Evolutionary conservation across 2,888 invertebrate genomes (phyloP), one percentile per base, ranked within the genome.

Genomic region (Cephus sareptanus): DNA sequence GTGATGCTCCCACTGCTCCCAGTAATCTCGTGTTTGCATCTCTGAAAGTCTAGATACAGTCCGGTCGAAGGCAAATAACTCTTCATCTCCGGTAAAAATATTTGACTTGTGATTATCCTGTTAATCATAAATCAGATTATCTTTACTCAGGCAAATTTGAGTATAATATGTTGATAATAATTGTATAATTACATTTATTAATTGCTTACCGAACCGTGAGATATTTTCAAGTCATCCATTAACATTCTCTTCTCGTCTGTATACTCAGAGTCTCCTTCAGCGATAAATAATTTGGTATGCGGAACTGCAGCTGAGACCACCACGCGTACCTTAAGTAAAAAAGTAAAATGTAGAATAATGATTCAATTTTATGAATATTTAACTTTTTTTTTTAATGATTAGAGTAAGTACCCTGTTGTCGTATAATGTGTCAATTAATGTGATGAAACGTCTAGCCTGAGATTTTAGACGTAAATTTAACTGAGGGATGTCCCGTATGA

Each of bases 11-110:
- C 96, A 96, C 87, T 94, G 94, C 75, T 96, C 94, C 99, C 99
- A 99, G 92, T 99, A 99, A 83, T 96, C 96, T 77, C 95, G 94
- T 0, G 97, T 97, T 92, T 98, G 98, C 99, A 99, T 99, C 93
- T 99, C 98, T 83, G 96, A 95, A 68, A 99, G 94, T 82, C 99
- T 93, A 0, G 99, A 99, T 35, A 98, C 92, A 34, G 99, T 98
- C 78, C 99, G 94, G 87, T 98, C 98, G 90, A 97, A 98, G 0
- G 99, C 99, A 92, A 99, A 99, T 87, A 98, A 92, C 92, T 99
- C 99, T 92, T 99, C 99, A 91, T 98, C 98, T 0, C 99, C 99
- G 1, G 98, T 98, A 88, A 99, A 99, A 85, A 99, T 96, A 87
- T 96, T 98, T 4, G 98, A 96, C 82, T 94, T 94, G 33, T 96